Conservation (phyloP, 2,888 invertebrate genomes). For the Caenorhabditis drosophilae region DNA sequence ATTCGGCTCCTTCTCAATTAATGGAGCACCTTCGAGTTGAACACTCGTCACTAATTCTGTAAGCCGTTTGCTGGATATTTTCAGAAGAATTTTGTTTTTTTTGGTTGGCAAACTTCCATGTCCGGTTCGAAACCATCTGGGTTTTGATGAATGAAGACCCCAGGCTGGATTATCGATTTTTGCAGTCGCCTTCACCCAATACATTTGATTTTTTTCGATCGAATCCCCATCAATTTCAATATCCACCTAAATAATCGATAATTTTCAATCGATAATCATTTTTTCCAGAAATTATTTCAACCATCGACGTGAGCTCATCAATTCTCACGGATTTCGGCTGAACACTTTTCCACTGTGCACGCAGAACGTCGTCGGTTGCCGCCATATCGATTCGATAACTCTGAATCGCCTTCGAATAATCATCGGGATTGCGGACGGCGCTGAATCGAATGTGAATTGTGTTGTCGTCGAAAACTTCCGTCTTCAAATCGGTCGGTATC, state of each 20-base stretch:
- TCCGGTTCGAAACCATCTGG: constrained; percentile 45
- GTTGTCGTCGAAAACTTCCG: constrained; percentile 43
- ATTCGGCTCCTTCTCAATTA: constrained; percentile 42
- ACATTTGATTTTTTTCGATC: constrained; percentile 36
- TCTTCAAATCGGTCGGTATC: constrained; percentile 50
- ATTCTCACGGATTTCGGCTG: constrained; percentile 18
- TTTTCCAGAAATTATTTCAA: background rate
- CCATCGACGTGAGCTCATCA: constrained; percentile 34
- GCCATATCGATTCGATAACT: constrained; percentile 43
- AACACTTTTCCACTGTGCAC: constrained; percentile 33
- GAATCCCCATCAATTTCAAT: constrained; percentile 37
- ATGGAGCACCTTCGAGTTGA: constrained; percentile 24
- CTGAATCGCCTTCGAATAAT: constrained; percentile 47
- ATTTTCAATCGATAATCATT: background rate
- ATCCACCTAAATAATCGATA: constrained; percentile 21
- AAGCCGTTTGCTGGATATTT: constrained; percentile 4
- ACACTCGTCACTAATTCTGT: constrained; percentile 39
- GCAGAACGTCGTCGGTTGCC: constrained; percentile 39
- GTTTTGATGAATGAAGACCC: constrained; percentile 49
- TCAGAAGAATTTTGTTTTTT: background rate
- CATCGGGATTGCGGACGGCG: constrained; percentile 49
- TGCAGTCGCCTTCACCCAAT: constrained; percentile 50
- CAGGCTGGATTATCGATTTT: constrained; percentile 36
- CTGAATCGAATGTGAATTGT: constrained; percentile 41
- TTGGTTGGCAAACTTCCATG: constrained; percentile 43